Evolutionary conservation across 2,888 invertebrate species (phyloP), one percentile per base, ranked within the genome.

Genomic region (Meliscaeva auricollis): DNA sequence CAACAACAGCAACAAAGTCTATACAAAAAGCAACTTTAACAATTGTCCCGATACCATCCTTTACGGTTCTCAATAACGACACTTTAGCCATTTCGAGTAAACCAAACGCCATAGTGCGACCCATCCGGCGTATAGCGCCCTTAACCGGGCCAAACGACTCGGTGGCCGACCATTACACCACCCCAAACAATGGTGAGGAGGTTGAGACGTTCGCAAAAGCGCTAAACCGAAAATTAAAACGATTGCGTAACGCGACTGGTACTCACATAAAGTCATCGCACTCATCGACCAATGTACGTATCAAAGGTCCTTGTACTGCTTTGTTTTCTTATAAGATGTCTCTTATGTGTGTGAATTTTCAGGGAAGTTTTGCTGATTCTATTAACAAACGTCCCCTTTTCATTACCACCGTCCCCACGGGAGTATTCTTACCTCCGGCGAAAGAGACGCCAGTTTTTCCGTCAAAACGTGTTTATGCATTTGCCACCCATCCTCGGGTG

Each of bases 341-440:
- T 38, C 52, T 85, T 80, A 4, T 70, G 15, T 32, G 11, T 64
- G 17, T 68, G 46, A 52, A 80, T 46, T 82, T 82, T 91, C 89
- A 91, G 89, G 89, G 88, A 48, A 89, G 89, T 77, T 89, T 87
- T 76, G 88, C 89, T 32, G 89, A 89, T 44, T 73, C 87, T 73
- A 70, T 88, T 64, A 87, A 89, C 72, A 92, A 92, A 60, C 92
- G 93, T 80, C 94, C 94, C 78, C 94, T 96, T 9, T 97, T 97
- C 90, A 95, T 97, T 87, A 96, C 96, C 9, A 96, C 96, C 0
- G 97, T 97, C 52, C 96, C 95, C 88, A 94, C 94, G 68, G 97
- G 97, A 2, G 94, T 95, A 89, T 97, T 97, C 90, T 92, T 97
- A 87, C 94, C 96, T 89, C 97, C 97, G 5, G 96, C 96, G 52